Percentiles rank a stretch among this genome's conserved stretches.
These are phyloP conservation scores for Percina caprodes DNA, from an alignment of 2,113 vertebrate species.

Conservation along the genomic window DNA sequence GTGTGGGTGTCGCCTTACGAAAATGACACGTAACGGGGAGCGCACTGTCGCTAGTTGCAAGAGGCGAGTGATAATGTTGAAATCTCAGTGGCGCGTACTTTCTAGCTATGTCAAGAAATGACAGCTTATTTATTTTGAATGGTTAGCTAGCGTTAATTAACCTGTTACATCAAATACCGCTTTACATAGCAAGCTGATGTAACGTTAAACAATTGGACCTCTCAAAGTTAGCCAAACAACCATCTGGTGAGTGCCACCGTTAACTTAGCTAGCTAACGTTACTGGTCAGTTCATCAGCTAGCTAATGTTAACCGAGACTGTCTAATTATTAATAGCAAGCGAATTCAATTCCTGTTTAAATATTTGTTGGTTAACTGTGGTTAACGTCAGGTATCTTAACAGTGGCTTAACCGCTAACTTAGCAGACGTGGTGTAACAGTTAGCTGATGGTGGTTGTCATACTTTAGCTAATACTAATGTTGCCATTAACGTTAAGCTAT, in stretches of 20 bases:
- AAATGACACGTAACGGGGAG: background rate
- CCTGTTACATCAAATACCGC: too few relatives aligned
- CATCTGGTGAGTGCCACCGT: background rate
- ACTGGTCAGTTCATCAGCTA: background rate
- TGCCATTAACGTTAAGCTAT: background rate
- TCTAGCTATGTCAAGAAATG: background rate
- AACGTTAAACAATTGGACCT: background rate
- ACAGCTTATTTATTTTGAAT: background rate
- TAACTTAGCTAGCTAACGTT: background rate
- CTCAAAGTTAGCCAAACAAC: constrained; percentile 21
- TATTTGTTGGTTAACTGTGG: background rate
- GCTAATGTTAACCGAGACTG: background rate
- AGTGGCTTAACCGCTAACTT: background rate
- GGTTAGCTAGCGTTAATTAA: background rate
- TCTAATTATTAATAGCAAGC: background rate
- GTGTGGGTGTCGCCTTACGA: too few relatives aligned
- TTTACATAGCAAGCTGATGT: background rate
- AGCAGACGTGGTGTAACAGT: background rate
- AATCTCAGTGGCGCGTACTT: background rate
- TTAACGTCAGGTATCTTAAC: too few relatives aligned
- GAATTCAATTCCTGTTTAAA: background rate
- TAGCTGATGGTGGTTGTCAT: background rate
- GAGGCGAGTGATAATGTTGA: background rate
- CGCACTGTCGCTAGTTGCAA: background rate
- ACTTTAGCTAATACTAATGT: background rate